phyloP scores from a whole-genome alignment of 2,797 vertebrate genomes.

The Arctocebus calabarensis region DNA sequence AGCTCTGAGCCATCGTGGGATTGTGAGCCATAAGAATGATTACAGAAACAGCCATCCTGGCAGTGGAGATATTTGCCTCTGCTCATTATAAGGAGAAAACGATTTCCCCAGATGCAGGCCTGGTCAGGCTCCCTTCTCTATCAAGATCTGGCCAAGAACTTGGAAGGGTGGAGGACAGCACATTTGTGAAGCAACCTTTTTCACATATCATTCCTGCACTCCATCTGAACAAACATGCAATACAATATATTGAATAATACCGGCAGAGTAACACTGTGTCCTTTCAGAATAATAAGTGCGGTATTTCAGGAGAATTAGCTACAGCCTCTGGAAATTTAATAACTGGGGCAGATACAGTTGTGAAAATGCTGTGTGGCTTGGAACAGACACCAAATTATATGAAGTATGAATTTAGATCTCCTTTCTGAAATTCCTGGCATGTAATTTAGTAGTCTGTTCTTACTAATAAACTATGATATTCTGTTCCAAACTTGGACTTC shows the following conservation, averaged over 20 bases:
- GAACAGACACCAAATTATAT: conserved; percentile 81
- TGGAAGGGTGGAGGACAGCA: not conserved
- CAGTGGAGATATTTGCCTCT: conserved; percentile 69
- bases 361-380: conserved; percentile 83
- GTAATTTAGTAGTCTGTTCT: conserved; percentile 54
- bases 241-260: conserved; percentile 75
- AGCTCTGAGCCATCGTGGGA: not conserved
- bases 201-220: conserved; percentile 81
- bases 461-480: not conserved
- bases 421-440: conserved; percentile 77
- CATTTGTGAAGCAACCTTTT: conserved; percentile 71
- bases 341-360: conserved; percentile 82
- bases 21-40: conserved; percentile 67
- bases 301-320: conserved; percentile 82
- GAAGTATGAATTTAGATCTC: conserved; percentile 79
- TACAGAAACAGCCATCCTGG: conserved; percentile 83
- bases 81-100: conserved; percentile 81
- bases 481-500: conserved; percentile 14
- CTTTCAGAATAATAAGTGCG: conserved; percentile 76
- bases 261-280: conserved; percentile 63
- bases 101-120: conserved; percentile 80
- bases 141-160: conserved; percentile 77
- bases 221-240: conserved; percentile 75
- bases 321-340: conserved; percentile 81
- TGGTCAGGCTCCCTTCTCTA: conserved; percentile 70